Evolutionary conservation across 2,888 invertebrate species (phyloP).

Genomic region (Ormyrus nitidulus): DNA sequence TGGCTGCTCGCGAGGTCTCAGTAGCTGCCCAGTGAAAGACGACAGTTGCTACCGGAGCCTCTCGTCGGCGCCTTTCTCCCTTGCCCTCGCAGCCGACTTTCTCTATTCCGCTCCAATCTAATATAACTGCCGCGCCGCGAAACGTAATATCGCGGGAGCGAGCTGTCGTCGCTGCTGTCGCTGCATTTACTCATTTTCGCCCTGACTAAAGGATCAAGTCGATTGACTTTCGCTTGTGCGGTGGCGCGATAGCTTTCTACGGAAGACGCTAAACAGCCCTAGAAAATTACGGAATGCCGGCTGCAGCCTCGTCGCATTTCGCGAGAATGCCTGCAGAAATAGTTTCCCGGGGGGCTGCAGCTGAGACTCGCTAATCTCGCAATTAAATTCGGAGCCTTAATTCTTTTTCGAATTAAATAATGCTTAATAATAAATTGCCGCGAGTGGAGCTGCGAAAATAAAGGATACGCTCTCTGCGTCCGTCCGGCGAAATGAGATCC

Average conservation of each 20-base stretch:
- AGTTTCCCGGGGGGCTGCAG: too few relatives aligned
- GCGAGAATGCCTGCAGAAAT: too few relatives aligned
- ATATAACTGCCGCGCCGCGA: conserved; percentile 52
- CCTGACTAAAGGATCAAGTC: conserved; percentile 21
- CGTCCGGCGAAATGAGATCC: conserved; percentile 31
- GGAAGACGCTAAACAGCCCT: not conserved
- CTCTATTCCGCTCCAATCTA: conserved; percentile 48
- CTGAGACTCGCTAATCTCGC: too few relatives aligned
- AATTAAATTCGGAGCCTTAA: too few relatives aligned
- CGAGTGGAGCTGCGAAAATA: too few relatives aligned
- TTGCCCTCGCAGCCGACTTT: not conserved
- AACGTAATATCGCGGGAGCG: conserved; percentile 44
- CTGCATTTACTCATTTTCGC: conserved; percentile 41
- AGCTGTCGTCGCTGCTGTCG: not conserved
- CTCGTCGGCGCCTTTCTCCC: conserved; percentile 41
- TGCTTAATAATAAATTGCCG: too few relatives aligned
- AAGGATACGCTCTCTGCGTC: too few relatives aligned
- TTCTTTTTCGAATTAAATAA: too few relatives aligned
- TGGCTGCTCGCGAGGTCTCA: conserved; percentile 58
- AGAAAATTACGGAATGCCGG: not conserved
- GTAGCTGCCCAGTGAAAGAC: conserved; percentile 55
- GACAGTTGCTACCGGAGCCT: conserved; percentile 55
- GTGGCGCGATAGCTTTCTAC: not conserved
- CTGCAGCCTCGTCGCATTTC: not conserved
- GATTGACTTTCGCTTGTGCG: conserved; percentile 30